phyloP scores from a whole-genome alignment of 2,888 invertebrate genomes.

The Eucera pruinosa region DNA sequence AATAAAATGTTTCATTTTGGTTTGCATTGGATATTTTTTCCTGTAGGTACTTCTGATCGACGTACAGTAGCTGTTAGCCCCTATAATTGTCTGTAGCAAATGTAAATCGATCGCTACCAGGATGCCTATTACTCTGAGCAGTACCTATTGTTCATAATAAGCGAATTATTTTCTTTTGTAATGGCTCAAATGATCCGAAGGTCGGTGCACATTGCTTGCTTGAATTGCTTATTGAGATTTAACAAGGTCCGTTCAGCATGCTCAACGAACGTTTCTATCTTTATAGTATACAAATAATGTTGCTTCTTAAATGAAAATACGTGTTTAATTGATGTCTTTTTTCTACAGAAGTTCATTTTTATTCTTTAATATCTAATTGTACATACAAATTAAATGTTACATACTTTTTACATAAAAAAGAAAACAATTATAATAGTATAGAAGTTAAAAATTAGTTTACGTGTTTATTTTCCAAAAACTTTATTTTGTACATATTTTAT shows the following conservation, averaged over 20 bases:
- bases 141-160: conserved; percentile 54
- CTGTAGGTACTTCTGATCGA: conserved; percentile 8
- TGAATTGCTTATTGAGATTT: conserved; percentile 42
- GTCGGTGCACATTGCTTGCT: conserved; percentile 32
- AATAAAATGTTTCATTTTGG: conserved; percentile 26
- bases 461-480: too few species aligned
- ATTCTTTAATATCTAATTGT: background rate
- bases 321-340: background rate
- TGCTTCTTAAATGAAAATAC: conserved; percentile 7
- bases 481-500: too few species aligned
- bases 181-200: conserved; percentile 41
- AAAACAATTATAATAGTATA: too few species aligned
- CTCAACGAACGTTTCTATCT: conserved; percentile 25
- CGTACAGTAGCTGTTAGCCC: conserved; percentile 17
- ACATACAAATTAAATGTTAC: background rate
- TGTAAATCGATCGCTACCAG: conserved; percentile 55
- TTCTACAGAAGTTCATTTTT: background rate
- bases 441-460: too few species aligned
- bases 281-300: background rate
- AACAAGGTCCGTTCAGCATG: conserved; percentile 22
- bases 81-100: conserved; percentile 22
- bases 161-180: conserved; percentile 54
- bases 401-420: background rate
- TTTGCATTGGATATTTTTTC: conserved; percentile 22
- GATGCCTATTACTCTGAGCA: conserved; percentile 35